These are phyloP conservation scores for Tinamus major DNA, from an alignment of 2,797 vertebrate genomes.

Conservation along the genomic window DNA sequence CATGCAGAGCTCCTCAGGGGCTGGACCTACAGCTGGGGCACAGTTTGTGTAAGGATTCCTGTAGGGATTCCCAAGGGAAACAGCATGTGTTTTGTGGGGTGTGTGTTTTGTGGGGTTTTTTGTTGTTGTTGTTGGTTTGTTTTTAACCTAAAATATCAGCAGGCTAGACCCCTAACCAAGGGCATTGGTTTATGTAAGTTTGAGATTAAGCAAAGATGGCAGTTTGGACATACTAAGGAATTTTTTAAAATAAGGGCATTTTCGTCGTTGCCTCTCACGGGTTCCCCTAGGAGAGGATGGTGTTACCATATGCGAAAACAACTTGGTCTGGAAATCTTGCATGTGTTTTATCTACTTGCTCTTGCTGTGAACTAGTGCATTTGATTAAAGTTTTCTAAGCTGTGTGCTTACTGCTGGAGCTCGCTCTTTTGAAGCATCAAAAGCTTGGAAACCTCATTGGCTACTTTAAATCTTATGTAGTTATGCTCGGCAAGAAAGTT, in stretches of 20 bases:
- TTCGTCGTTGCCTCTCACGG: constrained; percentile 45
- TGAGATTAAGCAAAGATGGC: constrained; percentile 58
- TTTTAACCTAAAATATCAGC: background rate
- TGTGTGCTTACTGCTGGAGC: constrained; percentile 25
- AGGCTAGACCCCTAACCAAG: background rate
- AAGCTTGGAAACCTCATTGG: constrained; percentile 15
- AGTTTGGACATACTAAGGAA: constrained; percentile 28
- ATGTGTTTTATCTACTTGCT: constrained; percentile 60
- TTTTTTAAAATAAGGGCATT: constrained; percentile 32
- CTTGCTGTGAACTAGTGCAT: constrained; percentile 53
- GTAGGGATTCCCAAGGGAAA: too few relatives aligned
- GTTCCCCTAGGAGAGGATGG: constrained; percentile 54
- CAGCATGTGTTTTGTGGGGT: too few relatives aligned
- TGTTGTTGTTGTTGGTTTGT: background rate
- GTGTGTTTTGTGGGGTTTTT: too few relatives aligned
- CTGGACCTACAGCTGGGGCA: background rate
- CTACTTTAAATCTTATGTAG: constrained; percentile 13
- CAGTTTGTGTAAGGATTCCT: too few relatives aligned
- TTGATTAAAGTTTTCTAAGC: constrained; percentile 62
- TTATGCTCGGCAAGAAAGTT: constrained; percentile 36
- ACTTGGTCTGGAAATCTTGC: constrained; percentile 43
- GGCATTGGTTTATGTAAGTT: constrained; percentile 12
- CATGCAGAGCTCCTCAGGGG: background rate
- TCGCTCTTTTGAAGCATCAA: constrained; percentile 46
- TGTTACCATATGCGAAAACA: constrained; percentile 39